Evolutionary conservation across 2,888 invertebrate species (phyloP).

Genomic region (Orthosia incerta): DNA sequence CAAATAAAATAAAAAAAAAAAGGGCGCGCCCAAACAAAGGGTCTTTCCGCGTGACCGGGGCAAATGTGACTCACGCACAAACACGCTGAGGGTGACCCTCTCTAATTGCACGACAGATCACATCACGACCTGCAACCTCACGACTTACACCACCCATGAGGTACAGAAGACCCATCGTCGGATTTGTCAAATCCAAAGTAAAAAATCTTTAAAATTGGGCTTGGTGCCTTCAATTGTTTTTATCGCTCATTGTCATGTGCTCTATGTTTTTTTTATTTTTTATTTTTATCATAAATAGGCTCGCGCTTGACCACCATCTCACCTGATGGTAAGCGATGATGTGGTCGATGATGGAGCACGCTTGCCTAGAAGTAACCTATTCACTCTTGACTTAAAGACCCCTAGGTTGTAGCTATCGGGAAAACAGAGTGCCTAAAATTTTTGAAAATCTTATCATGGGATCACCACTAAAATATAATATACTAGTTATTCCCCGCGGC

Average conservation of each 20-base stretch:
- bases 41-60: slow-evolving; percentile 46
- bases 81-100: slow-evolving; percentile 29
- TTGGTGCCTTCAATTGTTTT: background rate
- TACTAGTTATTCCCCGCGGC: too few relatives aligned
- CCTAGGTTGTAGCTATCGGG: too few relatives aligned
- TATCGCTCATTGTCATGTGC: background rate
- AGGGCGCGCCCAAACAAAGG: slow-evolving; percentile 38
- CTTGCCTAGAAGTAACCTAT: too few relatives aligned
- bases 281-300: too few relatives aligned
- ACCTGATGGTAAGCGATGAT: too few relatives aligned
- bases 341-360: too few relatives aligned
- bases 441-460: too few relatives aligned
- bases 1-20: too few relatives aligned
- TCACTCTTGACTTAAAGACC: too few relatives aligned
- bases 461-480: too few relatives aligned
- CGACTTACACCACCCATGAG: background rate
- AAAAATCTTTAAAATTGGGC: background rate
- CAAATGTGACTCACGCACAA: slow-evolving; percentile 49
- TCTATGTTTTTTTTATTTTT: too few relatives aligned
- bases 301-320: too few relatives aligned
- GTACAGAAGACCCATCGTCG: background rate
- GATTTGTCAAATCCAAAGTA: background rate
- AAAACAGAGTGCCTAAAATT: background rate
- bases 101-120: slow-evolving; percentile 40
- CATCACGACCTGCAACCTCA: slow-evolving; percentile 27